A percentile compares a stretch with the other conserved stretches of the same genome.
Evolutionary conservation across 2,888 invertebrate species (phyloP).

Genomic region (Pandemis cinnamomeana): DNA sequence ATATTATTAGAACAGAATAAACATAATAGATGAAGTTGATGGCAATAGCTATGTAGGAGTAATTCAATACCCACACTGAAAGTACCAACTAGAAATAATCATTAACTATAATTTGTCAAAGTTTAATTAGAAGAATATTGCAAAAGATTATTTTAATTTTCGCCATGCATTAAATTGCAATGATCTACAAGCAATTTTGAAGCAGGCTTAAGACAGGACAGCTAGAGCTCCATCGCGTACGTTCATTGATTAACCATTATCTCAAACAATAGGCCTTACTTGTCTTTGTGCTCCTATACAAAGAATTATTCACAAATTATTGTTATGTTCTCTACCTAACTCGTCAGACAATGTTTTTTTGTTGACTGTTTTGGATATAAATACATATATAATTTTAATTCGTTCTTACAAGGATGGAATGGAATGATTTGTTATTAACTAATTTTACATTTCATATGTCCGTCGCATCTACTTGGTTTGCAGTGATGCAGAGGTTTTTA

Average conservation of each 20-base stretch:
- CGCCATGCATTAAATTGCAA: no score
- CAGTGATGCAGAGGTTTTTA: slow-evolving; percentile 18
- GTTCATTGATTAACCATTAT: not conserved
- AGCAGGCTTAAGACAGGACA: not conserved
- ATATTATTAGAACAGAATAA: no score
- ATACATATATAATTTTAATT: slow-evolving; percentile 1
- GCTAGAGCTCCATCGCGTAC: not conserved
- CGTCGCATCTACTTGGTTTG: slow-evolving; percentile 8
- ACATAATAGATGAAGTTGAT: no score
- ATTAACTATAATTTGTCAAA: no score
- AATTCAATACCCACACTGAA: not conserved
- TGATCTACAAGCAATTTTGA: not conserved
- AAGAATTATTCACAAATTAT: not conserved
- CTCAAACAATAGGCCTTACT: not conserved
- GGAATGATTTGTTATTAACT: slow-evolving; percentile 5
- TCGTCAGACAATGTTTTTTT: not conserved
- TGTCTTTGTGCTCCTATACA: not conserved
- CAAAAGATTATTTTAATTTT: no score
- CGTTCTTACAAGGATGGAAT: slow-evolving; percentile 13
- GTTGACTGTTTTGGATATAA: not conserved
- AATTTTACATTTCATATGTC: slow-evolving; percentile 13
- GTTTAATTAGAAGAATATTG: no score
- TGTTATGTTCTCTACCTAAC: not conserved
- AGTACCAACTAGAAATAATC: not conserved
- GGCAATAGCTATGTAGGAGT: not conserved